phyloP scores from a whole-genome alignment of 2,888 invertebrate genomes.

The Drosophila crucigera region DNA sequence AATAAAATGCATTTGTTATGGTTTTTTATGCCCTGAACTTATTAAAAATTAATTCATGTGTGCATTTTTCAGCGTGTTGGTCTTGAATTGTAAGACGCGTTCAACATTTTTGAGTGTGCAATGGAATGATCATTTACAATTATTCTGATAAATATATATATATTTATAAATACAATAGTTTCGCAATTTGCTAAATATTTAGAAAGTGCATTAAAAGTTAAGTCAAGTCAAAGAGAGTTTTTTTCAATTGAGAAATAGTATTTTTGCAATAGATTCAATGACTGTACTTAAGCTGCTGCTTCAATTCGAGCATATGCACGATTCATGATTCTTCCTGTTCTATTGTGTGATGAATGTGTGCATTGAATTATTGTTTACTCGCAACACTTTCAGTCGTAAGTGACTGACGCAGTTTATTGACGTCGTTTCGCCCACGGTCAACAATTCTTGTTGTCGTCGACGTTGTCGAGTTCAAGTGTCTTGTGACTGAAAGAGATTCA shows the following conservation, averaged over 20 bases:
- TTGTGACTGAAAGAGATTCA: conserved; percentile 40
- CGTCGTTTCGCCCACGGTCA: conserved; percentile 48
- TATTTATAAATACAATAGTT: background rate
- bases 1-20: no score
- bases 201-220: background rate
- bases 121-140: background rate
- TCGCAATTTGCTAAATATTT: background rate
- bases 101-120: background rate
- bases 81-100: background rate
- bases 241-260: background rate
- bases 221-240: background rate
- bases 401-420: conserved; percentile 68
- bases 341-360: conserved; percentile 36
- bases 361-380: conserved; percentile 65
- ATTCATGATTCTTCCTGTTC: conserved; percentile 28
- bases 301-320: background rate
- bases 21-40: background rate
- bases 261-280: background rate
- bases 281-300: conserved; percentile 10
- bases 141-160: background rate
- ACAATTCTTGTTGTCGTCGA: conserved; percentile 19
- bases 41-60: background rate
- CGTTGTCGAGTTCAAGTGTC: conserved; percentile 48
- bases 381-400: conserved; percentile 40
- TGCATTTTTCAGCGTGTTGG: background rate